Percentiles rank a stretch among this genome's conserved stretches.
Conservation (phyloP, 2,888 invertebrate genomes). For the Leptinotarsa juncta region DNA sequence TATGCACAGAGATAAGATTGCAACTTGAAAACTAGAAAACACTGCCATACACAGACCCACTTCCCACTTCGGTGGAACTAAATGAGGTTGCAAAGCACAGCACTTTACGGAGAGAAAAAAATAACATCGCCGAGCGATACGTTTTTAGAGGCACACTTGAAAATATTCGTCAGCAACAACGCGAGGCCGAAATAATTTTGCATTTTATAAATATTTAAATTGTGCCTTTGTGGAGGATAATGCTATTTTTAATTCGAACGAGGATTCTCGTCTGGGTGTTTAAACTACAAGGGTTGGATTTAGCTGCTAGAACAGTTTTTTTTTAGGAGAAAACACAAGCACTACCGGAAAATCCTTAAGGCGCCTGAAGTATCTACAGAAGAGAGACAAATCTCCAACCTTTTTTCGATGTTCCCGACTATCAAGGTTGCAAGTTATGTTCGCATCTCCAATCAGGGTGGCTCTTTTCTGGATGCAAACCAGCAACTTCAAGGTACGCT, state of each 20-base stretch:
- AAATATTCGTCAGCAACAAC: conserved; percentile 15
- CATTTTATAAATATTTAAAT: conserved; percentile 5
- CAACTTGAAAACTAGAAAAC: conserved; percentile 42
- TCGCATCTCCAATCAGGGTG: no score
- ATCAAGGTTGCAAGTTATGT: no score
- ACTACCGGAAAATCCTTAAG: no score
- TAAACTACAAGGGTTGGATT: background rate
- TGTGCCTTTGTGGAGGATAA: background rate
- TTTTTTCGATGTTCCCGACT: no score
- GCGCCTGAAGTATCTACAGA: no score
- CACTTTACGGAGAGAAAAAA: conserved; percentile 10
- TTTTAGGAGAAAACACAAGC: no score
- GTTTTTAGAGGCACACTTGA: conserved; percentile 7
- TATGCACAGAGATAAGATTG: conserved; percentile 46
- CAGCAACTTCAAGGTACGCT: no score
- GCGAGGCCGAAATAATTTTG: background rate
- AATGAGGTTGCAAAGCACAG: conserved; percentile 18
- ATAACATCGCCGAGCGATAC: conserved; percentile 5
- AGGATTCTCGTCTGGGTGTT: background rate
- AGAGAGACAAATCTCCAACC: no score
- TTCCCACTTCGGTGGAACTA: conserved; percentile 10
- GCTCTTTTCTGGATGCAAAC: no score
- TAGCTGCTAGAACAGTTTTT: no score
- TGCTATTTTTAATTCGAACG: background rate
- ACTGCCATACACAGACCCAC: conserved; percentile 34